Evolutionary conservation across 2,888 invertebrate genomes (phyloP).

Genomic region (Gandaritis pyraliata): DNA sequence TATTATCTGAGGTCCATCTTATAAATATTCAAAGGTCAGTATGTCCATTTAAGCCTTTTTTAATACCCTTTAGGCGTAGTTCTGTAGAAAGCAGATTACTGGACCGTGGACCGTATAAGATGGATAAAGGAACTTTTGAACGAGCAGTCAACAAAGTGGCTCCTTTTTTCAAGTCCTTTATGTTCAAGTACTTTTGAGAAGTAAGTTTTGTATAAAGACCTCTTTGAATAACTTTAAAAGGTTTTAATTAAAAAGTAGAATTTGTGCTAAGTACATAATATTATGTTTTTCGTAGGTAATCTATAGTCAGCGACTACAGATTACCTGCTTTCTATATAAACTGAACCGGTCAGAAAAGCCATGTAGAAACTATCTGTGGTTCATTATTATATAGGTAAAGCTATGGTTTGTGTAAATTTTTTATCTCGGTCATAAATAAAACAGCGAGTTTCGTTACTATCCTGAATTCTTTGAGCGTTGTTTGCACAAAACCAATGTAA

Average conservation of each 20-base stretch:
- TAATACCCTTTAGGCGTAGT: slow-evolving; percentile 1
- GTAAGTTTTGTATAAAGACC: too few relatives aligned
- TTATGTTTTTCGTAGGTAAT: too few relatives aligned
- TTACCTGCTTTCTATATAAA: neutral
- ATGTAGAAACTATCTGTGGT: slow-evolving; percentile 19
- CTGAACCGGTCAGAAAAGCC: slow-evolving; percentile 2
- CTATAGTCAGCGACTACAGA: neutral
- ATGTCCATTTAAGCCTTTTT: slow-evolving; percentile 20
- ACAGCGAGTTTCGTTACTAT: slow-evolving; percentile 14
- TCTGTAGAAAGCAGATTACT: slow-evolving; percentile 1
- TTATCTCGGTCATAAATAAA: slow-evolving; percentile 25
- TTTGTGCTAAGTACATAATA: too few relatives aligned
- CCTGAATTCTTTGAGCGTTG: slow-evolving; percentile 13
- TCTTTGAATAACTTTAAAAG: too few relatives aligned
- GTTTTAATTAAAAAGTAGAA: too few relatives aligned
- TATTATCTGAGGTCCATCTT: slow-evolving; percentile 5
- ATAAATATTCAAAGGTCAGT: slow-evolving; percentile 26
- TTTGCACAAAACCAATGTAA: neutral
- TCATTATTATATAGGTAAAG: slow-evolving; percentile 27
- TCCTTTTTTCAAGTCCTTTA: too few relatives aligned
- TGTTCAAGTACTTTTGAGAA: too few relatives aligned
- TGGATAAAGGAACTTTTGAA: too few relatives aligned
- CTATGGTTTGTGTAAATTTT: slow-evolving; percentile 33
- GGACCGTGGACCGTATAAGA: too few relatives aligned
- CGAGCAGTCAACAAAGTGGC: too few relatives aligned